Conservation (phyloP, 2,113 vertebrate genomes). For the Gobiocypris rarus region DNA sequence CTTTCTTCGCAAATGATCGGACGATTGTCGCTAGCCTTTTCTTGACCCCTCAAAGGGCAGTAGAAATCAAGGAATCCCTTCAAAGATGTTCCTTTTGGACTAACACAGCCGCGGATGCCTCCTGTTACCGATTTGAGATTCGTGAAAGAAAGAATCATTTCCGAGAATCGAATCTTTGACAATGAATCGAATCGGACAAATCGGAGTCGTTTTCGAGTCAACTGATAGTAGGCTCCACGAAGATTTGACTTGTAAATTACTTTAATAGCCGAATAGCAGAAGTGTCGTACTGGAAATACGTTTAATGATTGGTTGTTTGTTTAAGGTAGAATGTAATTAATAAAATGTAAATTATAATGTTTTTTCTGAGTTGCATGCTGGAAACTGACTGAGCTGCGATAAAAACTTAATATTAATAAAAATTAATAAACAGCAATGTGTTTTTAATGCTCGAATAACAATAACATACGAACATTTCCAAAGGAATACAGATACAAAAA, state of each 20-base stretch:
- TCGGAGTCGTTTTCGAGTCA: not conserved
- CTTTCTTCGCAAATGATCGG: not conserved
- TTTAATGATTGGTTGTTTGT: not conserved
- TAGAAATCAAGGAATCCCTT: no score
- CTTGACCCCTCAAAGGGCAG: not conserved
- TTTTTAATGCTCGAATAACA: no score
- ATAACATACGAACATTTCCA: no score
- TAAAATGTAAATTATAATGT: not conserved
- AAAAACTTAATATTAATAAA: no score
- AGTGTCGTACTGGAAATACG: not conserved
- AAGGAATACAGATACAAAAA: no score
- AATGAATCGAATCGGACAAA: not conserved
- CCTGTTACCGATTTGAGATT: not conserved
- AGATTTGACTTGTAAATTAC: not conserved
- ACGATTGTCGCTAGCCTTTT: not conserved
- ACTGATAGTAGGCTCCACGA: no score
- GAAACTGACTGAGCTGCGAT: not conserved
- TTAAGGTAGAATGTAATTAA: not conserved
- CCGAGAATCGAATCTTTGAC: not conserved
- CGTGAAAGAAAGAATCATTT: not conserved
- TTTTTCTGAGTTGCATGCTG: not conserved
- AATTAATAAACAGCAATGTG: no score
- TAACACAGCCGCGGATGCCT: not conserved
- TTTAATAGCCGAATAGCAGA: not conserved
- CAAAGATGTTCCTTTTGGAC: not conserved